Evolutionary conservation across 2,113 vertebrate genomes (phyloP), one percentile per base, ranked within the genome.

Genomic region (Catagonus wagneri): DNA sequence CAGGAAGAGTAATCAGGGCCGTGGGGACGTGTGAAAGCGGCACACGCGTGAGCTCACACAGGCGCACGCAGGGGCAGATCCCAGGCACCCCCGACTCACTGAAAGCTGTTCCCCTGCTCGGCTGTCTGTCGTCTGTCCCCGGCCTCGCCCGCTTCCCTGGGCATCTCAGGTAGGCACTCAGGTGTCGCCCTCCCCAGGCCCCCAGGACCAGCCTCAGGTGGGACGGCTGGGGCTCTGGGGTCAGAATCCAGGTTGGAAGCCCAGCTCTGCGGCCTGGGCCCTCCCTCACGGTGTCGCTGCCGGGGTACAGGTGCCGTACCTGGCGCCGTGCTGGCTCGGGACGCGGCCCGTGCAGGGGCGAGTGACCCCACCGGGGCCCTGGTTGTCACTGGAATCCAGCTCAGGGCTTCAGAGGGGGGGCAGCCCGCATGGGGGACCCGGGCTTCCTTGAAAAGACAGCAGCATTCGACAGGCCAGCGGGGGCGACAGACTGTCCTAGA

Each of bases 301-400:
- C n/a, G 39, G 75, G 78, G 32, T 8, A 12, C 25, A 5, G 68
- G 20, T 36, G 27, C 50, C 23, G 19, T 17, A 17, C 39, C 36
- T 54, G 69, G 90, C 25, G 3, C 68, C 66, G 36, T 11, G 20
- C 22, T 90, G 60, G 69, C 68, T 16, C 66, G 13, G 25, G 72
- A 27, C n/a, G 34, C 15, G 79, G 17, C 20, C 86, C 10, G 4
- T 60, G 9, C 36, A 4, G 22, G 75, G 50, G 50, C 54, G 50
- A n/a, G 0, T n/a, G 50, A 78, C 50, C 3, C 4, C 17, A 19
- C 1, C 0, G 3, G 75, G 50, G 50, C 13, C 50, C 17, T 2
- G 75, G 29, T 13, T 54, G 74, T 76, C 74, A 22, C 10, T 22
- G 9, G 50, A 44, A 27, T 19, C 69, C 50, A 34, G 85, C 39